Conservation (phyloP, 2,888 invertebrate species). For the Drosophila eohydei region DNA sequence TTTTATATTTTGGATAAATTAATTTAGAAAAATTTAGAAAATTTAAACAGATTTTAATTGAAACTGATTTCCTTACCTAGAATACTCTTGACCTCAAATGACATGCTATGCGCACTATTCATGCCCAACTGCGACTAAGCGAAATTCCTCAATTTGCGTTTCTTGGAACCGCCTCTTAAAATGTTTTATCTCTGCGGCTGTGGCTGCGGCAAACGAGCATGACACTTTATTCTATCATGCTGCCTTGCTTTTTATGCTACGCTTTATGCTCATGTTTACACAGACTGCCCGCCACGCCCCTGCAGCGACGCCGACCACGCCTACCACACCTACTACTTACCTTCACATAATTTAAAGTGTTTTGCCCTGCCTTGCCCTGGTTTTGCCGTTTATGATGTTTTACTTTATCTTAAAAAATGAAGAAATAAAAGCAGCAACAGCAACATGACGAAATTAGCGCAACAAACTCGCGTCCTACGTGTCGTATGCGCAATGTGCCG, state of each 20-base stretch:
- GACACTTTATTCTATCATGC: constrained; percentile 49
- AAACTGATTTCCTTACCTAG: no score
- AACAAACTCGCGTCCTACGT: constrained; percentile 51
- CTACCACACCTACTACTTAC: constrained; percentile 5
- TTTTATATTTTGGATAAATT: no score
- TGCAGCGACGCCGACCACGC: background rate
- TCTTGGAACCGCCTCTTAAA: constrained; percentile 11
- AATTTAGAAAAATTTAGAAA: no score
- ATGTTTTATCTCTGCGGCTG: constrained; percentile 43
- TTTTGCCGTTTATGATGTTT: constrained; percentile 42
- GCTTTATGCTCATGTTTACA: constrained; percentile 58
- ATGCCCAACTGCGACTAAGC: background rate
- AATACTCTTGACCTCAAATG: background rate
- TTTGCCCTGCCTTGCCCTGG: constrained; percentile 20
- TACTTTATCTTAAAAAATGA: constrained; percentile 28
- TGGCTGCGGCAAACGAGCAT: constrained; percentile 30
- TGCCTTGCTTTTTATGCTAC: constrained; percentile 43
- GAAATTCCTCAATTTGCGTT: background rate
- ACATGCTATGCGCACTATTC: background rate
- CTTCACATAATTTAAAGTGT: constrained; percentile 47
- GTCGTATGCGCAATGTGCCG: constrained; percentile 63
- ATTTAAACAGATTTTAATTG: no score
- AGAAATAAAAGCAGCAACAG: background rate
- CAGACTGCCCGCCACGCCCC: background rate
- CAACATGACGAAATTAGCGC: constrained; percentile 68